These are phyloP conservation scores for Rhinoptilus africanus DNA, from an alignment of 2,113 vertebrate genomes.

Conservation along the genomic window DNA sequence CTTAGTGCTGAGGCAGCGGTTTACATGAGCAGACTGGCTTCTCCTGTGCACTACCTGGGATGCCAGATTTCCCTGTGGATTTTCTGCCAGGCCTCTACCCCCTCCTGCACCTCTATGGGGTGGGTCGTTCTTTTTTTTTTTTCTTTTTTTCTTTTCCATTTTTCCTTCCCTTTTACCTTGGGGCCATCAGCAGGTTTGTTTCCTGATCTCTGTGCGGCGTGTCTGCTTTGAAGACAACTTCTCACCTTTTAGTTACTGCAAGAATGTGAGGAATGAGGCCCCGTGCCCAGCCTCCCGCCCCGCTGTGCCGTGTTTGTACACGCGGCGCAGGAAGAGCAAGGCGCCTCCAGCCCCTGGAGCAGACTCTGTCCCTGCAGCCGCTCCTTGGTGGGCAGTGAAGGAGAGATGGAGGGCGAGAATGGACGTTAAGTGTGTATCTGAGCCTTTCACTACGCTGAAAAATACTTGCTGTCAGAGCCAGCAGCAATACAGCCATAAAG, in stretches of 20 bases:
- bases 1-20: background rate
- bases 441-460: background rate
- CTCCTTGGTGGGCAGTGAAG: accelerated
- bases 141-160: background rate
- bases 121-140: background rate
- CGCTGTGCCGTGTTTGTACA: background rate
- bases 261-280: slow-evolving; percentile 63
- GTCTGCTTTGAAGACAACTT: slow-evolving; percentile 41
- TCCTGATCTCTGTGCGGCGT: background rate
- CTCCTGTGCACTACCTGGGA: background rate
- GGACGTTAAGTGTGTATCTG: background rate
- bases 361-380: background rate
- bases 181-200: slow-evolving; percentile 24
- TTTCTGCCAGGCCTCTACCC: background rate
- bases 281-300: background rate
- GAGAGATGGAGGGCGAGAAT: background rate
- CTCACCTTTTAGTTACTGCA: slow-evolving; percentile 33
- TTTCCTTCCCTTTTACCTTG: background rate
- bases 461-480: background rate
- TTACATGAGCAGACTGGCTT: background rate
- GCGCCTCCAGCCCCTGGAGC: background rate
- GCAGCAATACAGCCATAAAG: background rate
- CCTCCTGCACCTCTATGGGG: background rate
- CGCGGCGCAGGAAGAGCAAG: background rate
- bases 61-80: background rate